Evolutionary conservation across 1,140 invertebrate species (phyloP), one percentile per base, ranked within the genome.

Genomic region (Drosophila seguyi): DNA sequence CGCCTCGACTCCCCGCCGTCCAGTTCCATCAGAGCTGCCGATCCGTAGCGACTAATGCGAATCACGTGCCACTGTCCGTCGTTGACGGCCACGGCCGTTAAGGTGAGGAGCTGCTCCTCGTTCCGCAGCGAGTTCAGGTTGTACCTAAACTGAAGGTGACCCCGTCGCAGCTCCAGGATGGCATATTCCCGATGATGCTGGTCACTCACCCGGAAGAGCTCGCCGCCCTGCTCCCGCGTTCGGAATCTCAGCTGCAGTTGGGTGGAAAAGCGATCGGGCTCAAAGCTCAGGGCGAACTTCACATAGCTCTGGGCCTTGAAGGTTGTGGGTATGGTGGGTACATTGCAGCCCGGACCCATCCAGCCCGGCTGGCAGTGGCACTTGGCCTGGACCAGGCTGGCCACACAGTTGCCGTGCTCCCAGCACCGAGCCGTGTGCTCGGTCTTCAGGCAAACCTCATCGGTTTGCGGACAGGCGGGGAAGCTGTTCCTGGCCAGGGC

Each of bases 51-150:
- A 62, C 90, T 93, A n/a, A 93, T 93, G 72, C 94, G 94, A 13
- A 95, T 95, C 20, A 94, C 94, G 91, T 96, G 96, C 96, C 96
- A 96, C 74, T 95, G 95, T 13, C 96, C 96, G 90, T 96, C 95
- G 80, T 95, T 95, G 1, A 96, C 95, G 7, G 92, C 90, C 13
- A 95, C 93, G 56, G 94, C 91, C 4, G 94, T 94, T 48, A 96
- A 83, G 81, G 94, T 94, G 11, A 96, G 82, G 55, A 94, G 92
- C 81, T 94, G 92, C 85, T 95, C 94, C 84, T 95, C 93, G 31
- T 94, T 92, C 59, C 94, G 91, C 73, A 94, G 75, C 44, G 94
- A 94, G 67, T 96, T 95, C n/a, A 96, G 85, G 88, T 96, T 95
- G 80, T 94, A 96, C 27, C 94, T 91, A 82, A 95, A 95, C 56